phyloP scores from a whole-genome alignment of 1,140 invertebrate species.

The Drosophila sturtevanti region DNA sequence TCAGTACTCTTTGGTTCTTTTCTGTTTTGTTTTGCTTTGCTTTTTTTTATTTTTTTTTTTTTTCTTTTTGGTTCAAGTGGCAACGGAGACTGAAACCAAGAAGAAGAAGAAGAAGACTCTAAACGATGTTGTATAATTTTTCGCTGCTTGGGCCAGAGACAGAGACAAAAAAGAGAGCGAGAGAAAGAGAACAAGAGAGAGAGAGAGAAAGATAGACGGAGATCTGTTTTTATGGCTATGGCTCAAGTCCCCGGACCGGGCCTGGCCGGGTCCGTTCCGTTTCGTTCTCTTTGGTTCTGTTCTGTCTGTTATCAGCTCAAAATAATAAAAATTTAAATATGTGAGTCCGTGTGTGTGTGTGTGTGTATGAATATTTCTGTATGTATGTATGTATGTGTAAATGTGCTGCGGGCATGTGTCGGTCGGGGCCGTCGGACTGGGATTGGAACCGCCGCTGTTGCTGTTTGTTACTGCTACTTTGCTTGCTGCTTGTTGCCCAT shows the following conservation, averaged over 20 bases:
- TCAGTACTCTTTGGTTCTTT: too few relatives aligned
- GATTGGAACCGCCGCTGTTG: slow-evolving; percentile 6
- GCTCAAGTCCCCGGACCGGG: slow-evolving; percentile 59
- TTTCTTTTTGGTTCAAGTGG: slow-evolving; percentile 70
- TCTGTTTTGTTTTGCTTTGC: slow-evolving; percentile 9
- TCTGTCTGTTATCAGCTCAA: slow-evolving; percentile 78
- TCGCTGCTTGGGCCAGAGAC: slow-evolving; percentile 44
- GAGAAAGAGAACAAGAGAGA: not conserved
- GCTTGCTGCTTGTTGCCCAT: slow-evolving; percentile 64
- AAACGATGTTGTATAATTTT: slow-evolving; percentile 55
- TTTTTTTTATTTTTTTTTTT: slow-evolving; percentile 16
- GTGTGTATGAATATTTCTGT: slow-evolving; percentile 43
- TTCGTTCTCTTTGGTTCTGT: slow-evolving; percentile 41
- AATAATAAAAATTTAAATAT: slow-evolving; percentile 82
- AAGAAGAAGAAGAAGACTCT: not conserved
- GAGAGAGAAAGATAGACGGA: slow-evolving; percentile 13
- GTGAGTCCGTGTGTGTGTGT: slow-evolving; percentile 27
- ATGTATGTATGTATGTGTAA: slow-evolving; percentile 44
- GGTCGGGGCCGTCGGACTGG: slow-evolving; percentile 57
- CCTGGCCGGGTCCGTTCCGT: slow-evolving; percentile 46
- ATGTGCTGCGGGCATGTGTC: slow-evolving; percentile 56
- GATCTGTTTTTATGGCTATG: slow-evolving; percentile 67
- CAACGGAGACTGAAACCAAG: slow-evolving; percentile 21
- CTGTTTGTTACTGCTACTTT: too few relatives aligned
- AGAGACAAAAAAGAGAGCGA: too few relatives aligned